A percentile compares a stretch with the other conserved stretches of the same genome.
phyloP scores from a whole-genome alignment of 1,140 invertebrate species.

The Microplitis demolitor region DNA sequence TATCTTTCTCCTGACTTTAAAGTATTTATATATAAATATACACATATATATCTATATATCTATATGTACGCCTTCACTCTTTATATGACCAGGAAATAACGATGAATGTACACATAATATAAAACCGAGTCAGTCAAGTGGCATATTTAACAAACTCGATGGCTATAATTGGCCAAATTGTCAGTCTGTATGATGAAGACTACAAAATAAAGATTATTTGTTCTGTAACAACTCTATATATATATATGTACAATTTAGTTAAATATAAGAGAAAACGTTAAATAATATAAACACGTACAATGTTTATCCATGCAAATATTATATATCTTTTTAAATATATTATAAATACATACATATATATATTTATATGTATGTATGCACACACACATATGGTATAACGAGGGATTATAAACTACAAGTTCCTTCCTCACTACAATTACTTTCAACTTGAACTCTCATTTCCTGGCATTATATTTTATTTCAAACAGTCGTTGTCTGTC shows the following conservation, averaged over 20 bases:
- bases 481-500: too few relatives aligned
- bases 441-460: constrained; percentile 4
- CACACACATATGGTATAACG: background rate
- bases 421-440: constrained; percentile 7
- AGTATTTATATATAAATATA: background rate
- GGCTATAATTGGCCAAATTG: constrained; percentile 12
- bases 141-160: background rate
- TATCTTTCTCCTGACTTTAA: constrained; percentile 7
- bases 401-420: constrained; percentile 2
- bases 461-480: constrained; percentile 4
- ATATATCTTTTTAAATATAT: too few relatives aligned
- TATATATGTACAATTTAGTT: background rate
- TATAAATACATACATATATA: too few relatives aligned
- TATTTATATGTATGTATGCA: background rate
- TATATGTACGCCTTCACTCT: constrained; percentile 5
- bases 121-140: background rate
- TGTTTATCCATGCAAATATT: background rate
- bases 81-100: constrained; percentile 11
- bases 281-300: background rate
- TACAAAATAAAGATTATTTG: background rate
- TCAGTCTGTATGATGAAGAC: constrained; percentile 3
- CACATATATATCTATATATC: background rate
- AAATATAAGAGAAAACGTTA: background rate
- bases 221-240: background rate
- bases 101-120: constrained; percentile 1